Base-by-base conservation (phyloP, 2,797 vertebrate genomes). In the Luscinia megarhynchos region DNA sequence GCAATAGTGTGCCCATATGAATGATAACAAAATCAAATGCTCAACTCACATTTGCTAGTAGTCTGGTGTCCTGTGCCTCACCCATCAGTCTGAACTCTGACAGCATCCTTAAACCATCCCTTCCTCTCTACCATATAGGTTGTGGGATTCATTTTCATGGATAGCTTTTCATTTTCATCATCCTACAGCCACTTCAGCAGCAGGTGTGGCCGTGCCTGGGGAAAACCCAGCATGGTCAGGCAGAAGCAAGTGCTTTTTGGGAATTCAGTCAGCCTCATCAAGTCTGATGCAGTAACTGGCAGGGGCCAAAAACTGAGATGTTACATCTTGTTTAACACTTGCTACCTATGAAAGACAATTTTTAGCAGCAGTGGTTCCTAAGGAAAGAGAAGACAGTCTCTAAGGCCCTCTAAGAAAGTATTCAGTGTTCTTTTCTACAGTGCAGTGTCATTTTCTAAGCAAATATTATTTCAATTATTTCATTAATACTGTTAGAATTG, bases 81-180 rank as follows among this genome's bases (percentile, higher is more conserved):
- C 2, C 9, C 6, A 2, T 17, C 36, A 46, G 6, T 36, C 43
- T 4, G 26, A 78, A 61, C 1, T 0, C 32, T 34, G 36, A 43
- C 36, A 21, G 20, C 40, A 62, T 41, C 26, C 66, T 85, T 66
- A 77, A 84, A 55, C 32, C 64, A 54, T 45, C 32, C 24, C 13
- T 68, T 85, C 50, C 73, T 19, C 74, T 75, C 46, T 21, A 1
- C 22, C 12, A 68, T 58, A 38, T 0, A n/a, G 17, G 8, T 8
- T 30, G 5, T 1, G 3, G 27, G n/a, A 19, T 45, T 57, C 6
- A 2, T n/a, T 57, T 43, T 51, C 30, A 21, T 7, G 7, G 34
- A 15, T 12, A 74, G 27, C 16, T 50, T 50, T 50, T 50, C 15
- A 50, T 50, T 50, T 10, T 50, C 50, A 27, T n/a, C 32, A 43